These are phyloP conservation scores for Octomys mimax DNA, from an alignment of 2,797 vertebrate genomes.

Conservation along the genomic window DNA sequence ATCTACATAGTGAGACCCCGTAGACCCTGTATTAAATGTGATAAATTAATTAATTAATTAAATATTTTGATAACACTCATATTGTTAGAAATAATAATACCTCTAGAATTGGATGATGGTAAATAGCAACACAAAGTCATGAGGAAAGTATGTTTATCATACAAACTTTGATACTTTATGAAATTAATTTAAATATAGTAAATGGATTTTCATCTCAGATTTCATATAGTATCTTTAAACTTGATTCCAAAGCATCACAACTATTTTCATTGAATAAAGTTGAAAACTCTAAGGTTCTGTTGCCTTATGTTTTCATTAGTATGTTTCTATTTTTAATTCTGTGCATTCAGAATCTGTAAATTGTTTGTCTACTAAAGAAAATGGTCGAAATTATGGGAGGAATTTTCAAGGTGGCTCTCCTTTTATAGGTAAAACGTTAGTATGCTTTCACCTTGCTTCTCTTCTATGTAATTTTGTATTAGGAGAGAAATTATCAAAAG, in stretches of 20 bases:
- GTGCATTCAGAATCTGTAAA: not conserved
- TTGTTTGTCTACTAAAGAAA: slow-evolving; percentile 30
- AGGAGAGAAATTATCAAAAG: not conserved
- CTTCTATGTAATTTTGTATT: not conserved
- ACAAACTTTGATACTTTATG: slow-evolving; percentile 2
- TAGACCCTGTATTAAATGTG: too few relatives aligned
- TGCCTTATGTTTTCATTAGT: not conserved
- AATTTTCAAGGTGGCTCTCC: not conserved
- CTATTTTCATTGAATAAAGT: slow-evolving; percentile 50
- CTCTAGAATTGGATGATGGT: not conserved
- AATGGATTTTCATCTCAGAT: slow-evolving; percentile 43
- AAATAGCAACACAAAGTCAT: slow-evolving; percentile 13
- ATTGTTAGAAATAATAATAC: not conserved
- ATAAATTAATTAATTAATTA: not conserved
- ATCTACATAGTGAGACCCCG: too few relatives aligned
- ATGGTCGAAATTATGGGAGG: not conserved
- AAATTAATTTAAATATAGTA: slow-evolving; percentile 41
- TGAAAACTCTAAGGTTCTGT: not conserved
- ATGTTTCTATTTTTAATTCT: slow-evolving; percentile 54
- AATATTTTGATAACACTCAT: slow-evolving; percentile 3
- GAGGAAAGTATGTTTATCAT: slow-evolving; percentile 16
- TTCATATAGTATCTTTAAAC: slow-evolving; percentile 40
- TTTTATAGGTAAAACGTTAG: not conserved
- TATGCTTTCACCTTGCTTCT: not conserved
- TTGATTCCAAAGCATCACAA: slow-evolving; percentile 19